phyloP scores from a whole-genome alignment of 1,140 invertebrate genomes.

The Zophobas atratus region DNA sequence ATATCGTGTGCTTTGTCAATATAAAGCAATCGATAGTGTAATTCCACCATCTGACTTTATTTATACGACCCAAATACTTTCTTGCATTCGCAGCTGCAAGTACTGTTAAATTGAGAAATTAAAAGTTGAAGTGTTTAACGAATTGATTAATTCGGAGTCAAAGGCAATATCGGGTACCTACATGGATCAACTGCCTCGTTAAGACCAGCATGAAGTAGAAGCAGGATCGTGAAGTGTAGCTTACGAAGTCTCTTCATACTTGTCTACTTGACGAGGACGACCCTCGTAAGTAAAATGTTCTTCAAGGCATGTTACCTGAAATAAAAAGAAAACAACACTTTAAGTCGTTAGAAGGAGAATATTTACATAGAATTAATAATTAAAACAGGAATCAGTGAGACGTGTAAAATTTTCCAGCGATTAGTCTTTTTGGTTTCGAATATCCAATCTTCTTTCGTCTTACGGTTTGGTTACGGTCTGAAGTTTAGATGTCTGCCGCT shows the following conservation, averaged over 20 bases:
- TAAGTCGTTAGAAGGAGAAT: conserved; percentile 19
- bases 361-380: conserved; percentile 8
- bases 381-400: not conserved
- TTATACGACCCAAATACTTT: no score
- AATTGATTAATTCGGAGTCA: not conserved
- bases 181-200: conserved; percentile 52
- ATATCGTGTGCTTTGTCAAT: no score
- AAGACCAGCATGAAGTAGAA: conserved; percentile 42
- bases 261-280: conserved; percentile 50
- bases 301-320: conserved; percentile 55
- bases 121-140: no score
- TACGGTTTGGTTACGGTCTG: conserved; percentile 48
- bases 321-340: conserved; percentile 32
- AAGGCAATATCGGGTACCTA: conserved; percentile 48
- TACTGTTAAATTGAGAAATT: no score
- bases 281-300: conserved; percentile 45
- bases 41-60: no score
- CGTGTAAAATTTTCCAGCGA: conserved; percentile 3
- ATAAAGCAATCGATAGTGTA: no score
- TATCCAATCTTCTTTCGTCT: conserved; percentile 38
- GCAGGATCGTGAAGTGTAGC: conserved; percentile 37
- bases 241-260: conserved; percentile 47
- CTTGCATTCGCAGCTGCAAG: no score
- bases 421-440: conserved; percentile 14
- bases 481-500: conserved; percentile 55